phyloP scores from a whole-genome alignment of 1,140 invertebrate species.

The Cyclargus thomasi region DNA sequence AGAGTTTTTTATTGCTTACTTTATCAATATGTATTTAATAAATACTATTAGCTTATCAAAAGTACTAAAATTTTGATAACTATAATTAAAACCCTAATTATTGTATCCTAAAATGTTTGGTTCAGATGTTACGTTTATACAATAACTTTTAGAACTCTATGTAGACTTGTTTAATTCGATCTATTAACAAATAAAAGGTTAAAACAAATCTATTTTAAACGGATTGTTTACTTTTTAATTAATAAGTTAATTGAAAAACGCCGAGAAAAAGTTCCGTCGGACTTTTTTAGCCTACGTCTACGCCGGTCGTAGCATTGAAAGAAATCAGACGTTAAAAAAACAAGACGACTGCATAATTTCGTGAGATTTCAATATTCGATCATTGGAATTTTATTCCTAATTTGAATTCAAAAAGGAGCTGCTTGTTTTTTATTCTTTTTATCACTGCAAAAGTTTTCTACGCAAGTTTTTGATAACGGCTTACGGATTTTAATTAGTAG shows the following conservation, averaged over 20 bases:
- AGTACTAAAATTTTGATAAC: background rate
- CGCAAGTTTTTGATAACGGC: background rate
- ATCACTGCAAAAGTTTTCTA: background rate
- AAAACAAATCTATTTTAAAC: background rate
- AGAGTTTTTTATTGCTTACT: too few species aligned
- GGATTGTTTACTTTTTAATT: background rate
- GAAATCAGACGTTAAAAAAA: constrained; percentile 18
- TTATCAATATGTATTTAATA: background rate
- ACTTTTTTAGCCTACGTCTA: constrained; percentile 64
- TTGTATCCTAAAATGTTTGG: background rate
- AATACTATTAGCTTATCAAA: background rate
- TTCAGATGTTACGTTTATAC: background rate
- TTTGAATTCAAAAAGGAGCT: background rate
- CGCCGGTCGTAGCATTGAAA: constrained; percentile 31
- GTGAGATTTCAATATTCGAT: constrained; percentile 11
- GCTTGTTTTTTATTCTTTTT: background rate
- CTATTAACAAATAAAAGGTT: background rate
- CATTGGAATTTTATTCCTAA: constrained; percentile 5
- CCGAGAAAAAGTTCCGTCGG: constrained; percentile 53
- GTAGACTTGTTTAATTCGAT: background rate
- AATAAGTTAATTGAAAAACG: constrained; percentile 1
- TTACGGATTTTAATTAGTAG: background rate
- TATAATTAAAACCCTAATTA: background rate
- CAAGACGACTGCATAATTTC: constrained; percentile 12
- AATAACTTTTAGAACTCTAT: background rate